Evolutionary conservation across 2,113 vertebrate species (phyloP).

Genomic region (Alces alces): DNA sequence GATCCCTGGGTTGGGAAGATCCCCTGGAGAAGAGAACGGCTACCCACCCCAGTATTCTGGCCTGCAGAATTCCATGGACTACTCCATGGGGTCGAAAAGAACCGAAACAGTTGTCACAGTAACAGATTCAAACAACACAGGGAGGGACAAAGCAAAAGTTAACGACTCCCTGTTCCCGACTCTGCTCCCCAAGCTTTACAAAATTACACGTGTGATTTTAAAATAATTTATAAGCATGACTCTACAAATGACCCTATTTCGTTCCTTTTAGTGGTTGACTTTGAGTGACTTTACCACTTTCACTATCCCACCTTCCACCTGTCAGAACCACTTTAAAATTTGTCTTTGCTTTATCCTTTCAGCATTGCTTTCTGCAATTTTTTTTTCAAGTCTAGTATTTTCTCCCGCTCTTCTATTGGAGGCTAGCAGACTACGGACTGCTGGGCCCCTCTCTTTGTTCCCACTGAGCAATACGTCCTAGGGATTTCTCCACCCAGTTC

Average conservation of each 20-base stretch:
- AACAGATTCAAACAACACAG: neutral
- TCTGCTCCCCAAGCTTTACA: neutral
- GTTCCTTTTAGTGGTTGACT: neutral
- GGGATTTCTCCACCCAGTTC: neutral
- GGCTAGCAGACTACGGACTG: accelerated
- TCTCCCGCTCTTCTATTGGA: neutral
- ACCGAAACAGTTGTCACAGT: neutral
- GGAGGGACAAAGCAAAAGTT: neutral
- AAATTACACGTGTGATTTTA: neutral
- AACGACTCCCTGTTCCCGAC: neutral
- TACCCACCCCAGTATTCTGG: neutral
- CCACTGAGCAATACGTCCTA: accelerated
- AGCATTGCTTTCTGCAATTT: neutral
- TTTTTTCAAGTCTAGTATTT: neutral
- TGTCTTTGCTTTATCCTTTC: neutral
- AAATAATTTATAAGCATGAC: neutral
- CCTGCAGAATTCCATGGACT: neutral
- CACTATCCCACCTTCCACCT: neutral
- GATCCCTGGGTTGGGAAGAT: neutral
- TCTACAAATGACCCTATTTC: neutral
- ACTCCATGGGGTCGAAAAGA: neutral
- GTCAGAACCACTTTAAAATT: neutral
- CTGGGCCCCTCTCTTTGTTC: neutral
- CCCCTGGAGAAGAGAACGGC: neutral
- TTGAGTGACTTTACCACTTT: neutral